These are phyloP conservation scores for Meda fulgida DNA, from an alignment of 2,797 vertebrate species.

Conservation along the genomic window DNA sequence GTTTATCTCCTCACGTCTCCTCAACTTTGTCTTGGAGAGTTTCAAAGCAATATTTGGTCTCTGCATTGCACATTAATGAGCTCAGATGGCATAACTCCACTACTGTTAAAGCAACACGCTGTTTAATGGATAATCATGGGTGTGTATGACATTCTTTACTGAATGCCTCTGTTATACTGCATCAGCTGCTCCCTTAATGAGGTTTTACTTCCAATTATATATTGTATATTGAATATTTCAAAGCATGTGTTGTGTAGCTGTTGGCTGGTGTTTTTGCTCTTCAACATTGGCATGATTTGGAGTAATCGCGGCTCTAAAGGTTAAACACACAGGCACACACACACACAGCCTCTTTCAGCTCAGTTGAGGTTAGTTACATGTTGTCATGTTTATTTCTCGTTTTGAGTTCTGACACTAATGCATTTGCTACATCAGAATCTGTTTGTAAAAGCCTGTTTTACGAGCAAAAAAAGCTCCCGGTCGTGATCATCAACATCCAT, in stretches of 20 bases:
- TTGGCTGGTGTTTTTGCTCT: neutral
- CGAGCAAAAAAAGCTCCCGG: neutral
- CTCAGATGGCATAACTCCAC: slow-evolving; percentile 56
- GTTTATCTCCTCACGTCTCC: too few relatives aligned
- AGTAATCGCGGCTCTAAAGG: neutral
- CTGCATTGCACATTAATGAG: slow-evolving; percentile 47
- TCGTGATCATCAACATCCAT: neutral
- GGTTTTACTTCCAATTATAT: neutral
- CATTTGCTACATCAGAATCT: neutral
- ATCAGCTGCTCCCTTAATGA: slow-evolving; percentile 10
- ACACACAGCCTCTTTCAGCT: neutral
- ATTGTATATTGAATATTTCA: neutral
- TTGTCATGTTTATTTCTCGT: neutral
- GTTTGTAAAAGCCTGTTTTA: neutral
- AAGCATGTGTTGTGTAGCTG: slow-evolving; percentile 15
- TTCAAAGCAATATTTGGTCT: slow-evolving; percentile 42
- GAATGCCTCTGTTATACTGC: neutral
- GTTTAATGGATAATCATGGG: slow-evolving; percentile 3
- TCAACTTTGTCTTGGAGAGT: slow-evolving; percentile 60
- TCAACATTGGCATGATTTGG: neutral
- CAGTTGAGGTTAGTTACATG: neutral
- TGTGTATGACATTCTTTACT: neutral
- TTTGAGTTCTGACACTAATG: neutral
- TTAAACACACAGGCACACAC: too few relatives aligned
- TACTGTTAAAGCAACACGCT: neutral